Conservation (phyloP, 2,888 invertebrate species). For the Siphonodentalium dalli region DNA sequence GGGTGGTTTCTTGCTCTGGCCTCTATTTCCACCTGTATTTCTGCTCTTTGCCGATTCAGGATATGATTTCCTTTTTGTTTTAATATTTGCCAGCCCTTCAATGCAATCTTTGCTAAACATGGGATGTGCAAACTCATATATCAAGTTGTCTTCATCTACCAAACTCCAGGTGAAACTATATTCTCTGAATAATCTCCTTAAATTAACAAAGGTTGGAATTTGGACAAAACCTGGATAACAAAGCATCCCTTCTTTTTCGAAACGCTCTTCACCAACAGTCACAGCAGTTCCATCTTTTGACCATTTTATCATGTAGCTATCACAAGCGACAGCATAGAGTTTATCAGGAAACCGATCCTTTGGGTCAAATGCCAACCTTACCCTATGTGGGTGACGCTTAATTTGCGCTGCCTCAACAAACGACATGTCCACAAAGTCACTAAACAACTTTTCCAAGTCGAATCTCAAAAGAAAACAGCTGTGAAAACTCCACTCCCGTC, state of each 20-base stretch:
- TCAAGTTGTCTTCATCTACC: slow-evolving; percentile 29
- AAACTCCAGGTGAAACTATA: slow-evolving; percentile 55
- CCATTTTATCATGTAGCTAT: slow-evolving; percentile 49
- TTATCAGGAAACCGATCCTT: slow-evolving; percentile 52
- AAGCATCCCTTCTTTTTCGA: slow-evolving; percentile 50
- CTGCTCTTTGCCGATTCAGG: too few relatives aligned
- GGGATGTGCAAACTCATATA: slow-evolving; percentile 50
- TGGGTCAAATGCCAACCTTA: slow-evolving; percentile 34
- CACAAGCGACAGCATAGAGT: slow-evolving; percentile 46
- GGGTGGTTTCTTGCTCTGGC: too few relatives aligned
- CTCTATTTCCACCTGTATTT: too few relatives aligned
- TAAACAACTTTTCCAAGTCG: too few relatives aligned
- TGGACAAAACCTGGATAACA: slow-evolving; percentile 58
- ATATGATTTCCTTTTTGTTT: slow-evolving; percentile 37
- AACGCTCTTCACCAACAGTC: slow-evolving; percentile 36
- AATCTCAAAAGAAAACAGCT: too few relatives aligned
- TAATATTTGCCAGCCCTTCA: slow-evolving; percentile 34
- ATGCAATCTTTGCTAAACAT: slow-evolving; percentile 37
- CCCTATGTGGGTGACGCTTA: too few relatives aligned
- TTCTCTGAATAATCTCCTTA: slow-evolving; percentile 57
- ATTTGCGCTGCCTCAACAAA: too few relatives aligned
- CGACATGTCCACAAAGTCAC: too few relatives aligned
- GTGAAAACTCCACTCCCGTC: too few relatives aligned
- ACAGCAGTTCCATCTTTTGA: slow-evolving; percentile 40
- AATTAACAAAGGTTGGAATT: slow-evolving; percentile 53